phyloP scores from a whole-genome alignment of 1,140 invertebrate genomes.

The Galleria mellonella region DNA sequence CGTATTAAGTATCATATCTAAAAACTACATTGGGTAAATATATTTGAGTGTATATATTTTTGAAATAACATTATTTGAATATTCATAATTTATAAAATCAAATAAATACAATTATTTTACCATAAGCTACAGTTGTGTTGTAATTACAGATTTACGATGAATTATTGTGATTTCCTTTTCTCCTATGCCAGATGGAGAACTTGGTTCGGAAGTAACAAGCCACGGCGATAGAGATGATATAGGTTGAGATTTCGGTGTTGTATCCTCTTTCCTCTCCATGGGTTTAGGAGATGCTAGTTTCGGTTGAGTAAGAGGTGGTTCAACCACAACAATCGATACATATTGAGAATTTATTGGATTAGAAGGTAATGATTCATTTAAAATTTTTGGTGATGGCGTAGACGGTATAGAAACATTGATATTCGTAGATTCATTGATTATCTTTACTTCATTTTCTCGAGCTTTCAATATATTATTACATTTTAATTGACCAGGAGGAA shows the following conservation, averaged over 20 bases:
- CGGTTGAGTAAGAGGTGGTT: constrained; percentile 64
- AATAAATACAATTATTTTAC: neutral
- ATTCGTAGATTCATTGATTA: constrained; percentile 61
- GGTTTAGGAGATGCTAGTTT: constrained; percentile 47
- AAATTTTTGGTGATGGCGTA: constrained; percentile 60
- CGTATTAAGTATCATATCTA: no score
- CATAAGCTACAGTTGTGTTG: constrained; percentile 81
- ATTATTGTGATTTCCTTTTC: constrained; percentile 81
- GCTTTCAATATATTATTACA: constrained; percentile 97
- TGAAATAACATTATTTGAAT: neutral
- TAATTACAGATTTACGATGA: constrained; percentile 87
- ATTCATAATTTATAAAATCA: neutral
- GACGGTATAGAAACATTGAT: constrained; percentile 57
- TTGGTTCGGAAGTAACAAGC: constrained; percentile 84
- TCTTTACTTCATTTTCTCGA: constrained; percentile 70
- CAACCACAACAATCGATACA: constrained; percentile 75
- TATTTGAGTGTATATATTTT: no score
- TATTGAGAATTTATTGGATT: constrained; percentile 73
- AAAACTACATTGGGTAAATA: no score
- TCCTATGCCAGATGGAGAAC: constrained; percentile 78
- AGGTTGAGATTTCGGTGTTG: constrained; percentile 53
- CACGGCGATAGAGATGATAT: constrained; percentile 81
- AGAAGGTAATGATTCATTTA: constrained; percentile 56
- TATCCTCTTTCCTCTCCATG: constrained; percentile 42
- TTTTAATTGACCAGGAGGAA: constrained; percentile 92